Evolutionary conservation across 2,888 invertebrate species (phyloP).

Genomic region (Agrilus cyanescens): DNA sequence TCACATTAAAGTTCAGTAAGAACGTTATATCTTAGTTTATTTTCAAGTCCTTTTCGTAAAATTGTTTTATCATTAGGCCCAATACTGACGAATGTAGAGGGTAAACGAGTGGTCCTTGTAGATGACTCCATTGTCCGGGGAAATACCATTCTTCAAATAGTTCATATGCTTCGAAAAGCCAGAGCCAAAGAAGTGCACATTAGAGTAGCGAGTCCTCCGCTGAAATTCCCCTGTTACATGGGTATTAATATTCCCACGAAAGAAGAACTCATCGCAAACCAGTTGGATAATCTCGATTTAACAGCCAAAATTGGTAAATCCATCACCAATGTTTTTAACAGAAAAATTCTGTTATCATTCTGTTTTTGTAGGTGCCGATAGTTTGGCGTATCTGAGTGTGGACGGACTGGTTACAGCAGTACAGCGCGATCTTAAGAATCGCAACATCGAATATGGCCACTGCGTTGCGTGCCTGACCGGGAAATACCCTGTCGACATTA

Average conservation of each 20-base stretch:
- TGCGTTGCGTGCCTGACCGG: constrained; percentile 95
- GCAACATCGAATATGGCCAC: constrained; percentile 66
- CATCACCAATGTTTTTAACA: not conserved
- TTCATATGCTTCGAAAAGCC: constrained; percentile 78
- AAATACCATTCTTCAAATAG: constrained; percentile 93
- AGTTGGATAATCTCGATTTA: constrained; percentile 61
- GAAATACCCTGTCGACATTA: constrained; percentile 71
- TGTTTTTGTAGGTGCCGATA: constrained; percentile 72
- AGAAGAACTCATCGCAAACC: constrained; percentile 91
- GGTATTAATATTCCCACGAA: constrained; percentile 98
- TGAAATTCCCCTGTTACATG: constrained; percentile 95
- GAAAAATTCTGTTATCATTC: too few relatives aligned
- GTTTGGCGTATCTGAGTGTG: constrained; percentile 83
- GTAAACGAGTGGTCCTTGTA: constrained; percentile 80
- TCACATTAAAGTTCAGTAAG: constrained; percentile 84
- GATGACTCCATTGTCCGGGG: constrained; percentile 97
- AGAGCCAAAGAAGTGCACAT: constrained; percentile 96
- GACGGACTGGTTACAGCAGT: constrained; percentile 86
- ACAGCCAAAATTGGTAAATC: constrained; percentile 75
- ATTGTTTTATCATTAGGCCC: constrained; percentile 42
- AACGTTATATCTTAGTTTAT: constrained; percentile 8
- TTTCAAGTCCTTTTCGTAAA: not conserved
- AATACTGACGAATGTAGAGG: constrained; percentile 77
- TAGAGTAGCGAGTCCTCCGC: constrained; percentile 91
- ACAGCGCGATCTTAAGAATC: constrained; percentile 61